Percentiles rank a stretch among this genome's conserved stretches.
phyloP scores from a whole-genome alignment of 2,797 vertebrate species.

The Orestias chungarensis region DNA sequence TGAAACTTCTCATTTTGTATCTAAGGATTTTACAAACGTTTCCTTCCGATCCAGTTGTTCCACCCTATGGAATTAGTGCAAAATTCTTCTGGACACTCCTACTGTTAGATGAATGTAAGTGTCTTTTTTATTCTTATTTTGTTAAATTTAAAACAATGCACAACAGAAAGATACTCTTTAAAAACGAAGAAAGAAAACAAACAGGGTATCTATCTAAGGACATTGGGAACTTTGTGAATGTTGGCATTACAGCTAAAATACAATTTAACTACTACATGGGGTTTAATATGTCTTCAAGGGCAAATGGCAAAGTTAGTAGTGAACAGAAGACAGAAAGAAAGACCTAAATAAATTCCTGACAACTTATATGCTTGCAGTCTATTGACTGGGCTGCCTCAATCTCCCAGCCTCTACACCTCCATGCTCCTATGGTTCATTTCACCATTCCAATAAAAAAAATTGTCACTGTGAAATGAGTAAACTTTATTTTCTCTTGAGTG shows the following conservation, averaged over 20 bases:
- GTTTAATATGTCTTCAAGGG: neutral
- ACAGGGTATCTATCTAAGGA: conserved; percentile 20
- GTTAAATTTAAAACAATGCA: conserved; percentile 10
- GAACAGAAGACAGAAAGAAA: neutral
- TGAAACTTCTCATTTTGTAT: conserved; percentile 65
- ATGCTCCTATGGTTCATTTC: conserved; percentile 31
- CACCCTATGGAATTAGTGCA: conserved; percentile 30
- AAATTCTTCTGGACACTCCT: conserved; percentile 31
- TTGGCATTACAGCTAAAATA: conserved; percentile 25
- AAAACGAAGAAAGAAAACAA: neutral
- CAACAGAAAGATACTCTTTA: neutral
- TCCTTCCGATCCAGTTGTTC: conserved; percentile 39
- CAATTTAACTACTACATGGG: conserved; percentile 7
- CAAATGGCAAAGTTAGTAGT: neutral
- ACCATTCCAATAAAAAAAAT: conserved; percentile 45
- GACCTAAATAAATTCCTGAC: conserved; percentile 68
- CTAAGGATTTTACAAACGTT: conserved; percentile 62
- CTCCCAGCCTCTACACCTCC: conserved; percentile 35
- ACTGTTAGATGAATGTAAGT: conserved; percentile 10
- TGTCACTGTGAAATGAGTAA: conserved; percentile 42
- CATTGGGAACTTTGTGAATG: conserved; percentile 26
- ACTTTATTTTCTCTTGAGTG: conserved; percentile 26
- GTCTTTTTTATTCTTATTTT: too few species aligned
- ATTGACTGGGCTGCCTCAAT: conserved; percentile 65
- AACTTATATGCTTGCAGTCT: conserved; percentile 47